These are phyloP conservation scores for Macrosiphum euphorbiae DNA, from an alignment of 2,888 invertebrate genomes.

Conservation along the genomic window DNA sequence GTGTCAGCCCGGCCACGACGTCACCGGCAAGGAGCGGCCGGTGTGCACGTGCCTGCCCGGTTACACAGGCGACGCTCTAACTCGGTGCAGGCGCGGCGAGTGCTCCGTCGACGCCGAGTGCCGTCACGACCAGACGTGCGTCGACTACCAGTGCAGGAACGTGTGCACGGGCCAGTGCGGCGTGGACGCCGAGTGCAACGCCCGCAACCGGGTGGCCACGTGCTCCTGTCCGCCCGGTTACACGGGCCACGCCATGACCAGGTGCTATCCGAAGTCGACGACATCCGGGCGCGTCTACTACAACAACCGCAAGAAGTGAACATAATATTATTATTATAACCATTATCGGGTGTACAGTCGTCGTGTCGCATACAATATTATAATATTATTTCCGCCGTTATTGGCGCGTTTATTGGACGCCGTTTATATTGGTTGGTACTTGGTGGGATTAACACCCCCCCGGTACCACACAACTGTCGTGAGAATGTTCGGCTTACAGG, in stretches of 20 bases:
- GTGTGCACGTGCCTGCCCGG: conserved; percentile 88
- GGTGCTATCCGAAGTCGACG: conserved; percentile 71
- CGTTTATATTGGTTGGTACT: no score
- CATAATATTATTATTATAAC: not conserved
- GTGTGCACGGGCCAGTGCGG: conserved; percentile 87
- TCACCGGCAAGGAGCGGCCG: conserved; percentile 84
- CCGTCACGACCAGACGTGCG: conserved; percentile 73
- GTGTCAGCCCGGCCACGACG: conserved; percentile 87
- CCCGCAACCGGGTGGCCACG: conserved; percentile 83
- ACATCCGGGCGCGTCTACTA: conserved; percentile 54
- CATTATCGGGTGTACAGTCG: not conserved
- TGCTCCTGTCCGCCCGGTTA: conserved; percentile 84
- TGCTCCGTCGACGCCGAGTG: conserved; percentile 85
- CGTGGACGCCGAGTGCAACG: conserved; percentile 81
- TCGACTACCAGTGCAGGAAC: conserved; percentile 72
- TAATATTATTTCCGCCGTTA: not conserved
- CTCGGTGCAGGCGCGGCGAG: conserved; percentile 82
- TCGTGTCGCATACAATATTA: not conserved
- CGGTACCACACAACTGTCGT: not conserved
- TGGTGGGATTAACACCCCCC: no score
- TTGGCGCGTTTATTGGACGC: not conserved
- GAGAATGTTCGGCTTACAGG: not conserved
- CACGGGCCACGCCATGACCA: conserved; percentile 74
- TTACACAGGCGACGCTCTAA: conserved; percentile 83
- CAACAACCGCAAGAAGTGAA: conserved; percentile 61